Evolutionary conservation across 2,888 invertebrate genomes (phyloP).

Genomic region (Pseudanteris insignis): DNA sequence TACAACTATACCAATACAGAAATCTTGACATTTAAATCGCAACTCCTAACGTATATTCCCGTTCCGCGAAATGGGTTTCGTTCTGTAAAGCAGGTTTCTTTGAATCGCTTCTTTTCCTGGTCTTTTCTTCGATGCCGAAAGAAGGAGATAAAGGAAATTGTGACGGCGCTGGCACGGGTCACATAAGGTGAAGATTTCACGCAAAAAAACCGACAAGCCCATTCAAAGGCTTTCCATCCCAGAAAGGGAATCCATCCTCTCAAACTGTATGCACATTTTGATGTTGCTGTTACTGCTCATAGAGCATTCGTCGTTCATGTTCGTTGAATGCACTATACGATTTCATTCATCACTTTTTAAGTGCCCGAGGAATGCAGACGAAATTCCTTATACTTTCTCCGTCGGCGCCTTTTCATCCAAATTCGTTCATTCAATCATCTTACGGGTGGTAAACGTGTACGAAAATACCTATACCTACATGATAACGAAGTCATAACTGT

Average conservation of each 20-base stretch:
- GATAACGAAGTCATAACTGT: too few species aligned
- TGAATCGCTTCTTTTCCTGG: slow-evolving; percentile 25
- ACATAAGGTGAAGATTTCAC: slow-evolving; percentile 23
- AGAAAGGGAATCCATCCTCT: slow-evolving; percentile 12
- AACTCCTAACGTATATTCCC: slow-evolving; percentile 28
- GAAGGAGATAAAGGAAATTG: slow-evolving; percentile 27
- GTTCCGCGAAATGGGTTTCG: slow-evolving; percentile 33
- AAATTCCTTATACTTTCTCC: too few species aligned
- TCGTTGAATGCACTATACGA: too few species aligned
- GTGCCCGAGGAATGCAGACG: too few species aligned
- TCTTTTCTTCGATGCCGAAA: slow-evolving; percentile 31
- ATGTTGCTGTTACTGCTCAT: slow-evolving; percentile 4
- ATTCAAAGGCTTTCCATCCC: slow-evolving; percentile 13
- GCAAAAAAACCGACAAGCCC: slow-evolving; percentile 20
- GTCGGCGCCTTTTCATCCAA: too few species aligned
- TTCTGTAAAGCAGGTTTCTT: slow-evolving; percentile 28
- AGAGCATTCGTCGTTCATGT: too few species aligned
- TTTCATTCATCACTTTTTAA: too few species aligned
- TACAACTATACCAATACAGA: too few species aligned
- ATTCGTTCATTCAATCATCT: too few species aligned
- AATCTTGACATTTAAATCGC: slow-evolving; percentile 18
- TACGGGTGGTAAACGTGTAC: too few species aligned
- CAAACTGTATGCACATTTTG: slow-evolving; percentile 5
- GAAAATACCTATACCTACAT: too few species aligned
- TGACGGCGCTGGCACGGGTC: slow-evolving; percentile 32